Percentiles rank a stretch among this genome's conserved stretches.
Conservation (phyloP, 2,797 vertebrate genomes). For the Ceyx erithaca region DNA sequence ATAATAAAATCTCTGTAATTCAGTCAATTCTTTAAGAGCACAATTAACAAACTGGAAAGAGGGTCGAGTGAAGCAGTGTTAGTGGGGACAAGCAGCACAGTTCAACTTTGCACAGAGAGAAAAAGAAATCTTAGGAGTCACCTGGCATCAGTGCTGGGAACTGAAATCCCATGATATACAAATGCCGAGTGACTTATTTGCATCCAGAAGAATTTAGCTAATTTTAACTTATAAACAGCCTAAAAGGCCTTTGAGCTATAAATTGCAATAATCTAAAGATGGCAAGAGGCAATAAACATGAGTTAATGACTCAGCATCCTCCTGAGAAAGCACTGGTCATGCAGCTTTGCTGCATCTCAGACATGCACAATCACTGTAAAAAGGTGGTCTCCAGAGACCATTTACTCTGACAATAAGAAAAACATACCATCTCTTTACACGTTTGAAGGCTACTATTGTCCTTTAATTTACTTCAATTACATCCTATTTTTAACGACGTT, state of each 20-base stretch:
- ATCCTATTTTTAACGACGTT: conserved; percentile 34
- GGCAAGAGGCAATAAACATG: conserved; percentile 64
- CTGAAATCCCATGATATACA: conserved; percentile 33
- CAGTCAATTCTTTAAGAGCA: background rate
- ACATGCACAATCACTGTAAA: conserved; percentile 59
- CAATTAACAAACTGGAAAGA: background rate
- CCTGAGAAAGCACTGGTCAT: conserved; percentile 62
- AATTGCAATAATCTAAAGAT: conserved; percentile 68
- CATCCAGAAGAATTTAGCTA: conserved; percentile 61
- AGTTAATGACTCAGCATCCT: conserved; percentile 60
- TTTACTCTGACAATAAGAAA: conserved; percentile 59
- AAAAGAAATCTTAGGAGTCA: background rate
- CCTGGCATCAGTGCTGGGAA: conserved; percentile 8
- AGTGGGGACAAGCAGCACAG: background rate
- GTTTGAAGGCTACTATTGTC: conserved; percentile 33
- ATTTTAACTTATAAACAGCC: conserved; percentile 67
- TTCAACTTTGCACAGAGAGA: background rate
- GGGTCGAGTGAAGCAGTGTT: background rate
- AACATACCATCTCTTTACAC: conserved; percentile 18
- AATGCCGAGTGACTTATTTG: conserved; percentile 57
- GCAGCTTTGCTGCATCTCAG: conserved; percentile 48
- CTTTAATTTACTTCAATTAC: conserved; percentile 56
- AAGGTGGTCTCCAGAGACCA: conserved; percentile 44
- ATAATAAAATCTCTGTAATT: background rate
- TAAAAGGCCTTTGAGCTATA: conserved; percentile 66